Percentiles rank a stretch among this genome's conserved stretches.
These are phyloP conservation scores for Drosophila parthenogenetica DNA, from an alignment of 2,888 invertebrate genomes.

Conservation along the genomic window DNA sequence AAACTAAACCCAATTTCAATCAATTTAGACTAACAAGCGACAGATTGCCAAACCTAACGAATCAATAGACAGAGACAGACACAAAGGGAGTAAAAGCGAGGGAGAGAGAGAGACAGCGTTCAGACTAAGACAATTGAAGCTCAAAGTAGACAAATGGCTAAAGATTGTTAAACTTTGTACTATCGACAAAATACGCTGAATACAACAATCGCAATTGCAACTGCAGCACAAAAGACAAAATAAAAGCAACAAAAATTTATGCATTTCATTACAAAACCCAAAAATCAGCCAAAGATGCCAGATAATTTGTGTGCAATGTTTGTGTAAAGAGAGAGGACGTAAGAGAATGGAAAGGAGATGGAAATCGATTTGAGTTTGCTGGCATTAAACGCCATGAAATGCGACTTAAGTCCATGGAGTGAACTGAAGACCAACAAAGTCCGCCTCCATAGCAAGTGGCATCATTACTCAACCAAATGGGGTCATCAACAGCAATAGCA, in stretches of 20 bases:
- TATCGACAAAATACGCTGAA: slow-evolving; percentile 33
- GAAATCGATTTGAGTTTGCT: slow-evolving; percentile 61
- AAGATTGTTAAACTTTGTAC: slow-evolving; percentile 21
- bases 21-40: slow-evolving; percentile 74
- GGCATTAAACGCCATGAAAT: slow-evolving; percentile 40
- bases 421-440: slow-evolving; percentile 11
- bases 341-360: background rate
- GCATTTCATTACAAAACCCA: slow-evolving; percentile 63
- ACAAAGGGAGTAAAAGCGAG: slow-evolving; percentile 13
- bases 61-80: slow-evolving; percentile 58
- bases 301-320: slow-evolving; percentile 13
- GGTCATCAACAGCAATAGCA: slow-evolving; percentile 68
- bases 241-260: slow-evolving; percentile 46
- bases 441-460: slow-evolving; percentile 63
- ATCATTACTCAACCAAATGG: slow-evolving; percentile 80
- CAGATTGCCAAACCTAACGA: slow-evolving; percentile 71
- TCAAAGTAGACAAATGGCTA: slow-evolving; percentile 10
- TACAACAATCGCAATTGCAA: slow-evolving; percentile 36
- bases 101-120: slow-evolving; percentile 33
- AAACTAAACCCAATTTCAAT: slow-evolving; percentile 72
- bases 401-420: slow-evolving; percentile 24
- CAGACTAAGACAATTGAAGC: slow-evolving; percentile 7
- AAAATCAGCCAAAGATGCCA: slow-evolving; percentile 54
- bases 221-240: slow-evolving; percentile 20
- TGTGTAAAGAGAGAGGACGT: background rate